Base-by-base conservation (phyloP, 2,888 invertebrate genomes). In the Entomobrya multifasciata region DNA sequence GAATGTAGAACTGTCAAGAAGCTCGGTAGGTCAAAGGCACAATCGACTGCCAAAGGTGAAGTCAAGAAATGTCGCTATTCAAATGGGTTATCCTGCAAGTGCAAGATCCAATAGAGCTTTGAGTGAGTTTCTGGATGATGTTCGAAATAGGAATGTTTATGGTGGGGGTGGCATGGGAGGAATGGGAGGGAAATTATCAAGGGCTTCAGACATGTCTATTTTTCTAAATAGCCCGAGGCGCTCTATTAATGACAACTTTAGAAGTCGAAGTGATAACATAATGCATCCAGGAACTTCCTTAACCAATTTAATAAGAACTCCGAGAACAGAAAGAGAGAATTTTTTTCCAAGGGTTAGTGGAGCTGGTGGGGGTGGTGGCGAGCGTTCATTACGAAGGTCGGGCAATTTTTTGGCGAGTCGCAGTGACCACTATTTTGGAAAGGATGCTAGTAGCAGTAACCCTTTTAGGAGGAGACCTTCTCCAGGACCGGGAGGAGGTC, bases 41-140 rank as follows among this genome's bases (percentile, higher is more conserved):
- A 20, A 77, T 13, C 77, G 72, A 30, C n/a, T 83, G 27, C 47
- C 76, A 4, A 82, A 86, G 25, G 74, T 80, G 0, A 87, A 84
- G 30, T 87, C 83, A 30, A 57, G 89, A 70, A 87, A 83, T 79
- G 84, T 79, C 25, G 84, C 87, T 5, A 89, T 88, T 81, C 89
- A 89, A 76, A 89, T 89, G 89, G 89, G 89, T 1, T 70, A 82
- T 74, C 87, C 87, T 17, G 86, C 87, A 20, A 83, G 80, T 41
- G 78, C 60, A 22, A 62, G 67, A 22, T 27, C 74, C 22, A 57
- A 25, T 36, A 44, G 77, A 36, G 65, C 36, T 41, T 5, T 49
- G n/a, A 49, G 49, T 25, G 72, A 72, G 3, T 49, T 25, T 27
- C 10, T 72, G 25, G 72, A 49, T 0, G 27, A 8, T 8, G 49